These are phyloP conservation scores for Pristionchus exspectatus DNA, from an alignment of 2,888 invertebrate genomes.

Conservation along the genomic window DNA sequence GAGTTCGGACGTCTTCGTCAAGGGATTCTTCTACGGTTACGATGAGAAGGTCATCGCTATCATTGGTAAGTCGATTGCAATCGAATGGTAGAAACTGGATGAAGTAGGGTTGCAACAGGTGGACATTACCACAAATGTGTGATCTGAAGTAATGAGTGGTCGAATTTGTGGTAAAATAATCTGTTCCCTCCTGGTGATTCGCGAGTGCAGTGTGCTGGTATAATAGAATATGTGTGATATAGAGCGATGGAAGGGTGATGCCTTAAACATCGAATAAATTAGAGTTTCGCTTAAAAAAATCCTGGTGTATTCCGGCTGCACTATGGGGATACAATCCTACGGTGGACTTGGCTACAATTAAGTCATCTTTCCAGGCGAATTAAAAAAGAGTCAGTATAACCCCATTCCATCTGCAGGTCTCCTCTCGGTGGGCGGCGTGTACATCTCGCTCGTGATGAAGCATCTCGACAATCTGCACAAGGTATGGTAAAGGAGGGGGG, in stretches of 20 bases:
- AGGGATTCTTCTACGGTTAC: conserved; percentile 79
- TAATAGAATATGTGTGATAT: neutral
- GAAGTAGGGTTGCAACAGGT: no score
- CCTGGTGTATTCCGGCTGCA: neutral
- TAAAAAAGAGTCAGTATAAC: no score
- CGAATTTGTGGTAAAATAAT: no score
- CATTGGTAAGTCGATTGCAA: conserved; percentile 66
- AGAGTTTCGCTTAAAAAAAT: neutral
- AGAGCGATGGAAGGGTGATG: neutral
- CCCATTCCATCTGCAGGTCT: conserved; percentile 63
- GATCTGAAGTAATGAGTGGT: neutral
- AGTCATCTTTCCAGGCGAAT: no score
- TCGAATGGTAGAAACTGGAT: neutral
- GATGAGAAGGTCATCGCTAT: conserved; percentile 73
- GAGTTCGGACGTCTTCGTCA: conserved; percentile 62
- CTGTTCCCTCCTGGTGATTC: neutral
- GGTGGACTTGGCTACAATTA: no score
- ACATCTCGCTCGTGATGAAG: conserved; percentile 79
- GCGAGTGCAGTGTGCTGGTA: neutral
- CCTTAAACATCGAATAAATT: no score
- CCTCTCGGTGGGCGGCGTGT: conserved; percentile 77
- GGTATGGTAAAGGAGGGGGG: neutral
- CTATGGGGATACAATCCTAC: neutral
- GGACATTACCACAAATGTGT: neutral
- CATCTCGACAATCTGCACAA: conserved; percentile 79